Base-by-base conservation (phyloP, 1,140 invertebrate genomes). In the Harpegnathos saltator region DNA sequence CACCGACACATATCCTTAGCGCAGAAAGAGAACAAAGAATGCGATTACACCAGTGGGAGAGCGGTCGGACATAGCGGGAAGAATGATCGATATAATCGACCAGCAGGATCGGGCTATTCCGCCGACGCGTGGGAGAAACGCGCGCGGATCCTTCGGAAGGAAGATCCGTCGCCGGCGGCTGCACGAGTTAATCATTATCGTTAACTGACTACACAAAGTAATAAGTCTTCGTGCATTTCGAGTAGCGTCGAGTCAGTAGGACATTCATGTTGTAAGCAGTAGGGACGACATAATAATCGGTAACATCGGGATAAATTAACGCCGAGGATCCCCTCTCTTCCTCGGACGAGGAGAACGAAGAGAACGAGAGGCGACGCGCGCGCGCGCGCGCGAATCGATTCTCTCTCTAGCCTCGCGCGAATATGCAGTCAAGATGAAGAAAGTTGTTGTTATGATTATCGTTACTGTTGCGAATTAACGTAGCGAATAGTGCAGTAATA, bases 401-500 rank as follows among this genome's bases (percentile, higher is more conserved):
- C n/a, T n/a, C n/a, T n/a, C n/a, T n/a, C 85, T 73, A 87, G 87
- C 85, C 81, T 77, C 61, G 68, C 63, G 72, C 83, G 83, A 58
- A 65, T 78, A 66, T 66, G 17, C 71, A 75, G 5, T 71, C n/a
- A 22, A 52, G 11, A 62, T 59, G 82, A 82, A n/a, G 68, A 85
- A 85, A 71, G 72, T 85, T 85, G 52, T 82, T 85, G 56, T 83
- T 83, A 75, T 19, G 54, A 74, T 56, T 87, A 87, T 71, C 87
- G 78, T 89, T 85, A 88, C 58, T 75, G 73, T 87, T 88, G 83
- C 61, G 68, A 80, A 62, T 88, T 78, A 77, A 65, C 59, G 44
- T 88, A 88, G 83, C 68, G 66, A 80, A 26, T 85, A 87, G 73
- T 78, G 74, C 50, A 88, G 72, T 82, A 77, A 84, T 82, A 78